Evolutionary conservation across 1,140 invertebrate genomes (phyloP).

Genomic region (Anthonomus grandis): DNA sequence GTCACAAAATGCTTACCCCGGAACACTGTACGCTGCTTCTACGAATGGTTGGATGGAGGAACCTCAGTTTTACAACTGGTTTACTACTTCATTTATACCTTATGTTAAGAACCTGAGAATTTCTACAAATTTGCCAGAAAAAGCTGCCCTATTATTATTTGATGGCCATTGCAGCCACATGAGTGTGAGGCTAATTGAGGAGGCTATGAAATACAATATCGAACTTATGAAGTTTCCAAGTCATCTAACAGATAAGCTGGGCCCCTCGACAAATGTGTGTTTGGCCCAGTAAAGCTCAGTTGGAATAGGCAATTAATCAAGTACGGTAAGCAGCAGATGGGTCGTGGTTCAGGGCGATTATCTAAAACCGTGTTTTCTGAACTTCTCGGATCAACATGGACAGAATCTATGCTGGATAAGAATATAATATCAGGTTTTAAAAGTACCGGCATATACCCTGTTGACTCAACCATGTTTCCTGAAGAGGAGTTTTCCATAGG

Average conservation of each 20-base stretch:
- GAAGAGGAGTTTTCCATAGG: conserved; percentile 8
- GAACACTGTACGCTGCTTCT: conserved; percentile 39
- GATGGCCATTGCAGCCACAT: conserved; percentile 27
- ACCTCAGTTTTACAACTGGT: conserved; percentile 38
- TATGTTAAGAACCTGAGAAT: conserved; percentile 17
- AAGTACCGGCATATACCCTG: conserved; percentile 20
- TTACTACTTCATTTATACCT: conserved; percentile 25
- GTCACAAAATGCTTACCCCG: conserved; percentile 33
- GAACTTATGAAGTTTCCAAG: conserved; percentile 24
- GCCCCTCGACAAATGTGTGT: conserved; percentile 25
- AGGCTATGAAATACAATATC: conserved; percentile 20
- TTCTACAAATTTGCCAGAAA: conserved; percentile 11
- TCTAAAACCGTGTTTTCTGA: conserved; percentile 34
- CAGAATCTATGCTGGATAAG: background rate
- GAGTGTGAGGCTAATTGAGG: conserved; percentile 19
- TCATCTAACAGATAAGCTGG: conserved; percentile 24
- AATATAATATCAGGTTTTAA: conserved; percentile 27
- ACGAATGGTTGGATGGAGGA: conserved; percentile 45
- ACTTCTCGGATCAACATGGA: conserved; percentile 24
- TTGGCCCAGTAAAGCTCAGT: conserved; percentile 35
- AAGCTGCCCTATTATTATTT: conserved; percentile 12
- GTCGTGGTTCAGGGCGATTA: conserved; percentile 15
- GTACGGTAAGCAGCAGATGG: conserved; percentile 23
- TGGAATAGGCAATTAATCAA: conserved; percentile 36
- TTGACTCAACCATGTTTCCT: conserved; percentile 17